Evolutionary conservation across 2,888 invertebrate genomes (phyloP).

Genomic region (Aricia artaxerxes): DNA sequence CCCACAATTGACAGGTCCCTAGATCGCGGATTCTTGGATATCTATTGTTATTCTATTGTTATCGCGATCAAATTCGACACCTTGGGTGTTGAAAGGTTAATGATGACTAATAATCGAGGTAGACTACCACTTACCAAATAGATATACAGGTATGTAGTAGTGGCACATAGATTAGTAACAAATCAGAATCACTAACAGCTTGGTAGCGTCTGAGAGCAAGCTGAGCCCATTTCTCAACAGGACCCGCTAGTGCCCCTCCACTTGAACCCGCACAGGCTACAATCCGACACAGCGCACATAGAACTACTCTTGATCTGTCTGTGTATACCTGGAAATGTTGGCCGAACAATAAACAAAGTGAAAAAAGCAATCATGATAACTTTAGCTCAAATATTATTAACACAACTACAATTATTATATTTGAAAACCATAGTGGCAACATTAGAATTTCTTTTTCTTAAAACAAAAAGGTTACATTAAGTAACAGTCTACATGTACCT

Average conservation of each 20-base stretch:
- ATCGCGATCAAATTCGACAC: no score
- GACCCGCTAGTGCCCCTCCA: constrained; percentile 77
- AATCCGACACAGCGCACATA: constrained; percentile 84
- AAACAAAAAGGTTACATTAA: no score
- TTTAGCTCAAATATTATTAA: not conserved
- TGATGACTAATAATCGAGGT: no score
- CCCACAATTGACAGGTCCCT: no score
- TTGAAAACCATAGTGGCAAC: no score
- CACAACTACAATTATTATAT: no score
- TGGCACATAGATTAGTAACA: constrained; percentile 85
- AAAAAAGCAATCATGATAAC: not conserved
- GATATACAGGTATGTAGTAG: constrained; percentile 84
- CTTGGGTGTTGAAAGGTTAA: no score
- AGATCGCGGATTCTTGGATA: no score
- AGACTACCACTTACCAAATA: constrained; percentile 75
- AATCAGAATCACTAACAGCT: constrained; percentile 85
- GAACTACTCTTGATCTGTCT: constrained; percentile 84
- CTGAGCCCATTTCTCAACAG: constrained; percentile 84
- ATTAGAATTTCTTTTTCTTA: no score
- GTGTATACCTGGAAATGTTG: constrained; percentile 77
- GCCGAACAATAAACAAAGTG: not conserved
- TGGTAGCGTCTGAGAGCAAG: constrained; percentile 86
- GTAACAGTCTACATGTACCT: constrained; percentile 50
- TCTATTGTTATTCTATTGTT: no score
- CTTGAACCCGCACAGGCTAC: constrained; percentile 80